Evolutionary conservation across 2,888 invertebrate species (phyloP), one percentile per base, ranked within the genome.

Genomic region (Podabrus alpinus): DNA sequence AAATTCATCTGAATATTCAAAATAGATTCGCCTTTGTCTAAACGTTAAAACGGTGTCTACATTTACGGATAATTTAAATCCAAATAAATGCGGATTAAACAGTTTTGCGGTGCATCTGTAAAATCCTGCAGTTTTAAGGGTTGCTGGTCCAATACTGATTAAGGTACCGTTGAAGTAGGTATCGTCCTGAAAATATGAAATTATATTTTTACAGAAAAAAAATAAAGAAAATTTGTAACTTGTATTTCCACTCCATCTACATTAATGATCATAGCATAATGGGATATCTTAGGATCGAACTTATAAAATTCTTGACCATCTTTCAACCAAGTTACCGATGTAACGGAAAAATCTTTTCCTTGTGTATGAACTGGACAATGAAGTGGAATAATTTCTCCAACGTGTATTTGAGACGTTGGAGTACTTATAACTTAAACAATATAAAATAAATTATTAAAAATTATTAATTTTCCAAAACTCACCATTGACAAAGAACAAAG

Each of bases 241-340:
- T 25, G 66, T 9, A 66, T 29, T 24, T 66, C 25, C 13, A 66
- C 25, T 15, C 66, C 66, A 19, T 66, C 15, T 10, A 66, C 15
- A 15, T 11, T 66, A 66, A 66, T 19, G 3, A 24, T 66, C 24
- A 24, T 15, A 4, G 66, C 15, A 66, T 21, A 66, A 7, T 24
- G 25, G 15, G 25, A 25, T 13, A n/a, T 21, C 1, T 25, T n/a
- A 0, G 25, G 25, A 19, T 72, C n/a, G 11, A 45, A 72, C n/a
- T 19, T 21, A 45, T 72, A 72, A 24, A 72, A 72, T 61, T 62
- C 60, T 15, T 15, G 9, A 21, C 29, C 68, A 60, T 72, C 72
- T 17, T 72, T 72, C 11, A 68, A 45, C 72, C 72, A 72, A 0
- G 67, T 68, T 15, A 72, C 24, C 1, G 66, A 16, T 24, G 21